Percentiles rank a stretch among this genome's conserved stretches.
Evolutionary conservation across 2,888 invertebrate species (phyloP).

Genomic region (Calameuta idolon): DNA sequence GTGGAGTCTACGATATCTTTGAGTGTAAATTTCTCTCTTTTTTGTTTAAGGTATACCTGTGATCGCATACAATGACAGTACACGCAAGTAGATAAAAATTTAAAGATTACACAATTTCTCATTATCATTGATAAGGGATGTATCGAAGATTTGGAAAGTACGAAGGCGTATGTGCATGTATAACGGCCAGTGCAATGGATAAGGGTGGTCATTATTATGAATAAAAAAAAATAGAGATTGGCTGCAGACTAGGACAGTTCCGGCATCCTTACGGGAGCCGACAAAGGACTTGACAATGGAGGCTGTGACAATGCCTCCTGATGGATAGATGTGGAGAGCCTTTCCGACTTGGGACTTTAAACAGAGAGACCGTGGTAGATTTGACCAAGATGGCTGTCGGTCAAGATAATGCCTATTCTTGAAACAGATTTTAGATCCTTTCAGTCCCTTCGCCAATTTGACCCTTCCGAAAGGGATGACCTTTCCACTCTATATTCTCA

Average conservation of each 20-base stretch:
- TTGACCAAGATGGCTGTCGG: not conserved
- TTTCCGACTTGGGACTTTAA: not conserved
- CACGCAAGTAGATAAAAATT: not conserved
- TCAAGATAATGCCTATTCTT: not conserved
- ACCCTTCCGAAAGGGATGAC: not conserved
- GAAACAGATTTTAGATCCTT: not conserved
- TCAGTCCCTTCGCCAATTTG: not conserved
- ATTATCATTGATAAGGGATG: not conserved
- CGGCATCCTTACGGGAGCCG: not conserved
- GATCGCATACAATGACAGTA: too few relatives aligned
- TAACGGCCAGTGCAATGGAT: too few relatives aligned
- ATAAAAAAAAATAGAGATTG: not conserved
- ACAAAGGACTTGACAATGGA: not conserved
- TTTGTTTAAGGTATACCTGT: not conserved
- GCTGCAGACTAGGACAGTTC: not conserved
- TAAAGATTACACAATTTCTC: not conserved
- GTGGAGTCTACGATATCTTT: not conserved
- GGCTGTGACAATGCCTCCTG: not conserved
- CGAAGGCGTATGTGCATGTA: too few relatives aligned
- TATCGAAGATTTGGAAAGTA: too few relatives aligned
- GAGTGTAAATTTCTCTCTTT: not conserved
- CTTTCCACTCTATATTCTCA: not conserved
- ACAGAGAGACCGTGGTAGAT: not conserved
- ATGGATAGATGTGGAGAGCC: not conserved
- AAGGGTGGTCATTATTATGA: too few relatives aligned